Evolutionary conservation across 2,797 vertebrate species (phyloP).

Genomic region (Rhinella marina): DNA sequence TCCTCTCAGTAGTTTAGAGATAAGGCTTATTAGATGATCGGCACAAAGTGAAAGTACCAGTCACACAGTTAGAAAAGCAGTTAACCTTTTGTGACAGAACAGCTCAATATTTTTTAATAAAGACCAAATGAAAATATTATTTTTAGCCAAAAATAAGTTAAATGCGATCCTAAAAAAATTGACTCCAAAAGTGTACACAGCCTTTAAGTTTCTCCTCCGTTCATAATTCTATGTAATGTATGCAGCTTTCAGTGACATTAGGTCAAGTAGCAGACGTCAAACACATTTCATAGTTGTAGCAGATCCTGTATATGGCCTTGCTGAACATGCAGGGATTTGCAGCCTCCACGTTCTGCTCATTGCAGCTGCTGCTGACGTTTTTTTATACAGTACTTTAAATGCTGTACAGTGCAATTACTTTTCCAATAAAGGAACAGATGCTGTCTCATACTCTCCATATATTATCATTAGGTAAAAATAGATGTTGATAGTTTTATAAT

Average conservation of each 20-base stretch:
- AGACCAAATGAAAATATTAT: no score
- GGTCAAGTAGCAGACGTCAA: not conserved
- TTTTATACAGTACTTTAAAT: not conserved
- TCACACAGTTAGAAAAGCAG: no score
- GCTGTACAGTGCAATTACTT: not conserved
- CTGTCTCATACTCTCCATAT: not conserved
- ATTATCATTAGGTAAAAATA: conserved; percentile 27
- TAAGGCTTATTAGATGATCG: no score
- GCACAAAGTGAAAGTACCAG: no score
- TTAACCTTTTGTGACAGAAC: no score
- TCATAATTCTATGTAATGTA: not conserved
- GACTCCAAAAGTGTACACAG: no score
- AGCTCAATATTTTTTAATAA: no score
- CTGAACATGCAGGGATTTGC: not conserved
- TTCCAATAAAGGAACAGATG: conserved; percentile 2
- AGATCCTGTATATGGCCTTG: not conserved
- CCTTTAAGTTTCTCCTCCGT: not conserved
- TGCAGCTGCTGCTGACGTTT: not conserved
- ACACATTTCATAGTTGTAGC: not conserved
- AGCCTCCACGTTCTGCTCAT: not conserved
- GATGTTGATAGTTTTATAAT: conserved; percentile 26
- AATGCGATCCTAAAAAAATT: no score
- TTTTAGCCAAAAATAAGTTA: no score
- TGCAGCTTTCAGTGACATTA: not conserved
- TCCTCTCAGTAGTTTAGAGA: no score